Evolutionary conservation across 2,888 invertebrate genomes (phyloP), one percentile per base, ranked within the genome.

Genomic region (Strigamia crassipes): DNA sequence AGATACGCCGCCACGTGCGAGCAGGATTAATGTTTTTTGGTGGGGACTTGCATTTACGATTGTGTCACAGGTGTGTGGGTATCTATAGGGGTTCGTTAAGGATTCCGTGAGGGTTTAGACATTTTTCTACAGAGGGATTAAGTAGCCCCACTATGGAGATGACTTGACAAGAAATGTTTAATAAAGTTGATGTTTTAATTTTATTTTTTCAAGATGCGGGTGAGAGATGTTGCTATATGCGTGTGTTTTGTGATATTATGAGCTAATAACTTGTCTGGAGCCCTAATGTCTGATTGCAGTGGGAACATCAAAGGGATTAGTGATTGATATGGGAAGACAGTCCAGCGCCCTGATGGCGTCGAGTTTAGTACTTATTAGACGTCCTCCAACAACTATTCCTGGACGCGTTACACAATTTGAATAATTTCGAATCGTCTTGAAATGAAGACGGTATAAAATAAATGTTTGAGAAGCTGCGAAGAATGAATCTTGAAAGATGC

Each of bases 281-380:
- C 73, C 73, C 31, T 15, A 27, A 73, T 73, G 73, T 73, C 73
- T 73, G 73, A 73, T 73, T 66, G 61, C 61, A 66, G 73, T 73
- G 73, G 73, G 31, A 73, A 73, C 73, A 73, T 73, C 73, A 73
- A 73, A 73, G 73, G 73, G 73, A 73, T 73, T 73, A n/a, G 73
- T 73, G 73, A 73, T 73, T 73, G 73, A 73, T 73, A 73, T 73
- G 73, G 73, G 73, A 73, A 27, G 73, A 27, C 73, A 31, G 73
- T 73, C 73, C 27, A 73, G 27, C 73, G 73, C 31, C 73, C 73
- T 15, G 31, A 31, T 73, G 73, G 73, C 73, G 73, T 73, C 73
- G n/a, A 73, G 73, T 73, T 73, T 73, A 73, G 27, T 73, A 73
- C 73, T 73, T 73, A 27, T 73, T 56, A 18, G 56, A 56, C 56